A percentile compares a stretch with the other conserved stretches of the same genome.
Conservation (phyloP, 2,797 vertebrate genomes). For the Phataginus tricuspis region DNA sequence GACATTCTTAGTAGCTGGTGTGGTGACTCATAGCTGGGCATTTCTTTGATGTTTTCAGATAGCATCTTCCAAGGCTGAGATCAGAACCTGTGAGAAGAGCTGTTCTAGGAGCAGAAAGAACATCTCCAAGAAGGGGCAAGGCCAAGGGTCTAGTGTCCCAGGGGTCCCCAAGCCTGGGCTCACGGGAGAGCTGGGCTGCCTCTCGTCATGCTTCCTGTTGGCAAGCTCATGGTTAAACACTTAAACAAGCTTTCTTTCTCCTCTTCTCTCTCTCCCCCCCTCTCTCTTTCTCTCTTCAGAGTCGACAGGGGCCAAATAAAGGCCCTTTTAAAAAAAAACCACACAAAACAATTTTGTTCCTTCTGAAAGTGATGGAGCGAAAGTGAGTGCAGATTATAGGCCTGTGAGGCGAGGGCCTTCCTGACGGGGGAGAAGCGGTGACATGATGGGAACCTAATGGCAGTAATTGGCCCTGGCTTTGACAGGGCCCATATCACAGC, state of each 20-base stretch:
- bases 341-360: conserved; percentile 89
- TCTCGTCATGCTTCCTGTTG: conserved; percentile 69
- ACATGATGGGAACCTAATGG: conserved; percentile 99
- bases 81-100: neutral
- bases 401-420: conserved; percentile 91
- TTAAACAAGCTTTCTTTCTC: conserved; percentile 88
- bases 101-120: neutral
- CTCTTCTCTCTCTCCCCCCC: conserved; percentile 70
- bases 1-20: neutral
- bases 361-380: conserved; percentile 93
- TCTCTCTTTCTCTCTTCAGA: conserved; percentile 85
- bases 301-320: conserved; percentile 91
- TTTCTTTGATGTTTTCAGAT: neutral
- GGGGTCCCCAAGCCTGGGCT: neutral
- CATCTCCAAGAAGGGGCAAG: neutral
- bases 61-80: neutral
- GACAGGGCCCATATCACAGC: conserved; percentile 99
- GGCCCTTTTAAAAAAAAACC: conserved; percentile 87
- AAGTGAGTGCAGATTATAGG: conserved; percentile 99
- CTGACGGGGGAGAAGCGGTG: conserved; percentile 93
- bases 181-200: neutral
- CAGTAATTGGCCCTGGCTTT: conserved; percentile 98
- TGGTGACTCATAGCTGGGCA: neutral
- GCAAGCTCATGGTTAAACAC: conserved; percentile 89
- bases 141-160: neutral